phyloP scores from a whole-genome alignment of 2,113 vertebrate species.

The Callaeas wilsoni region DNA sequence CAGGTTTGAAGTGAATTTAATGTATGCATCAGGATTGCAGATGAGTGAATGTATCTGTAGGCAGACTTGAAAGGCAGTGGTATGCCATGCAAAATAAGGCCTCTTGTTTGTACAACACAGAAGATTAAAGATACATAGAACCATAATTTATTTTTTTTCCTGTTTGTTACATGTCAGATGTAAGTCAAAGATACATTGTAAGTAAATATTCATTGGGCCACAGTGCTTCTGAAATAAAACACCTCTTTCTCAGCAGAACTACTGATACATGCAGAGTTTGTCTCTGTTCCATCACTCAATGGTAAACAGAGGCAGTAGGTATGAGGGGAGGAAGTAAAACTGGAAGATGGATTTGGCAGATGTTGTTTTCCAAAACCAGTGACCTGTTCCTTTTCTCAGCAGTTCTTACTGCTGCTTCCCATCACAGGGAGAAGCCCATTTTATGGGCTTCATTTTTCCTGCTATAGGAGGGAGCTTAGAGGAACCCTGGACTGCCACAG shows the following conservation, averaged over 20 bases:
- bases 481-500: background rate
- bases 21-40: background rate
- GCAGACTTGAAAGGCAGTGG: background rate
- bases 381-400: background rate
- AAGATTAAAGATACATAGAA: background rate
- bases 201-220: background rate
- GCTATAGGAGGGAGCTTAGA: background rate
- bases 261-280: background rate
- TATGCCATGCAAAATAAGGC: background rate
- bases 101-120: background rate
- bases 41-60: background rate
- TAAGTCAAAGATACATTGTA: background rate
- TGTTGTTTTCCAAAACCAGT: background rate
- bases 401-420: background rate
- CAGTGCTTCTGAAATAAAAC: background rate
- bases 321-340: background rate
- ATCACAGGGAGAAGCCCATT: background rate
- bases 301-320: background rate
- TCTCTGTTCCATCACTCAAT: background rate
- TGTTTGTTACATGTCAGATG: background rate
- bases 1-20: background rate
- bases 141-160: background rate
- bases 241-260: background rate
- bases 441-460: background rate
- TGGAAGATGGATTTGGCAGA: background rate